Conservation (phyloP, 2,888 invertebrate genomes). For the Spialia ferax region DNA sequence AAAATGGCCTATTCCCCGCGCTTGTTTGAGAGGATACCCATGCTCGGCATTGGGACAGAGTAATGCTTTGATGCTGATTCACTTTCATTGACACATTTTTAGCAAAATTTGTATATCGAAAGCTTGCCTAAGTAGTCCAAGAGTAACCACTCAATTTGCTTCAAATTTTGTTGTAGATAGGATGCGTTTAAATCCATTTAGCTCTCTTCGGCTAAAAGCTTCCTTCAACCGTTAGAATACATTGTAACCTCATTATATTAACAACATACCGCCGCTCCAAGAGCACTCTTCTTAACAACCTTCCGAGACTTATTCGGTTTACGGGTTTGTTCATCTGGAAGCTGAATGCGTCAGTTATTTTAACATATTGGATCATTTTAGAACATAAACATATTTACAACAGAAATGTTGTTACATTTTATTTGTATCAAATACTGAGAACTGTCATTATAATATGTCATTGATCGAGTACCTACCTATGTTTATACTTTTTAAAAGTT, state of each 20-base stretch:
- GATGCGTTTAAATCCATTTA: conserved; percentile 35
- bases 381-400: not conserved
- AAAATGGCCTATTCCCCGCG: too few species aligned
- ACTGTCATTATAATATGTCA: too few species aligned
- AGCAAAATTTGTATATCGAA: not conserved
- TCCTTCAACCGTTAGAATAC: conserved; percentile 33
- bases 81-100: too few species aligned
- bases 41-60: too few species aligned
- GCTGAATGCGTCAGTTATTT: conserved; percentile 19
- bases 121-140: not conserved
- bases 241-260: conserved; percentile 39
- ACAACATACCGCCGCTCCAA: conserved; percentile 33
- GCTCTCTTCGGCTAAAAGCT: conserved; percentile 35
- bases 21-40: too few species aligned
- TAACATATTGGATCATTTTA: not conserved
- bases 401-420: too few species aligned
- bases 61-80: too few species aligned
- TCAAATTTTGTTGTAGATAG: conserved; percentile 19
- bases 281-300: conserved; percentile 39
- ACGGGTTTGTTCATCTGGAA: conserved; percentile 31
- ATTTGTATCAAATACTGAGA: too few species aligned
- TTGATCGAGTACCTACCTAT: too few species aligned
- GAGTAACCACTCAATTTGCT: conserved; percentile 12
- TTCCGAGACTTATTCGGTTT: conserved; percentile 27
- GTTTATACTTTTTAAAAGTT: too few species aligned